These are phyloP conservation scores for Rhinichthys osculus DNA, from an alignment of 2,797 vertebrate species.

Conservation along the genomic window DNA sequence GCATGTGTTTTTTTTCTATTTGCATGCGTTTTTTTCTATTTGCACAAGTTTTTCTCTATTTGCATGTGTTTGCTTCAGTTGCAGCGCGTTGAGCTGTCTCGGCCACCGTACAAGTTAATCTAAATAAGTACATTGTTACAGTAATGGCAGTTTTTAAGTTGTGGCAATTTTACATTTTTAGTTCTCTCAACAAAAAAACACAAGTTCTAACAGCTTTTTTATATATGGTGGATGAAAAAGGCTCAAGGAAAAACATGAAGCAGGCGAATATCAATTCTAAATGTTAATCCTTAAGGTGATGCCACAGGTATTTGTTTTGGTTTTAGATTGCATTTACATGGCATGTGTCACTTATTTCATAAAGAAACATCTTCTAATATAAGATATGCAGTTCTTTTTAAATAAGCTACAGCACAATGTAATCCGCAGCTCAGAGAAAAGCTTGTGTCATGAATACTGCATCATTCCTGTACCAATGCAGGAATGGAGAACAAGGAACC, in stretches of 20 bases:
- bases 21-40: too few species aligned
- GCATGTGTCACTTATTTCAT: background rate
- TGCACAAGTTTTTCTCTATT: too few species aligned
- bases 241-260: background rate
- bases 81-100: too few species aligned
- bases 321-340: background rate
- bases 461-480: constrained; percentile 21
- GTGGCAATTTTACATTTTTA: background rate
- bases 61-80: too few species aligned
- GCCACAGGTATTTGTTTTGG: background rate
- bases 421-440: constrained; percentile 8
- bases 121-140: background rate
- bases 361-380: background rate
- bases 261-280: background rate
- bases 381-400: constrained; percentile 16
- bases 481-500: constrained; percentile 12
- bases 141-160: background rate
- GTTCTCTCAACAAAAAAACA: background rate
- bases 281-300: background rate
- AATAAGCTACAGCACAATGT: constrained; percentile 18
- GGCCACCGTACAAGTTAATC: too few species aligned
- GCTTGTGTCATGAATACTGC: constrained; percentile 46
- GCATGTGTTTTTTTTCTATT: too few species aligned
- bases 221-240: constrained; percentile 37
- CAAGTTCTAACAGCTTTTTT: background rate